phyloP scores from a whole-genome alignment of 1,140 invertebrate species.

The Ceratina calcarata region DNA sequence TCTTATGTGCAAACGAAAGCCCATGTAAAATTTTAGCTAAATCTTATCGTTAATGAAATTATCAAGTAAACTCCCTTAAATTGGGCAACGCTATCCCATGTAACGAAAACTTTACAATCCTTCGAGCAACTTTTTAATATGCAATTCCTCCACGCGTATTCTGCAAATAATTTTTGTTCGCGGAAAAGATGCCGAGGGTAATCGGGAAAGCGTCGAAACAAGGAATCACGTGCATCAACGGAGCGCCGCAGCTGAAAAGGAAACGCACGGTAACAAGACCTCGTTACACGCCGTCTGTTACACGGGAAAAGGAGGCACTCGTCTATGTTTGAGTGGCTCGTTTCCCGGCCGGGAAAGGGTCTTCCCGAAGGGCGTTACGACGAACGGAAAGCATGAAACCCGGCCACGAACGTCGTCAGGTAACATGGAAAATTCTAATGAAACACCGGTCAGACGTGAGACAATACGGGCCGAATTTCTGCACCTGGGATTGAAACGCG shows the following conservation, averaged over 20 bases:
- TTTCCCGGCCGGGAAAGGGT: slow-evolving; percentile 37
- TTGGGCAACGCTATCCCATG: too few species aligned
- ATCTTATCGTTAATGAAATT: too few species aligned
- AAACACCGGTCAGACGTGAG: slow-evolving; percentile 28
- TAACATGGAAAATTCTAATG: slow-evolving; percentile 44
- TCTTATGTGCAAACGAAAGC: too few species aligned
- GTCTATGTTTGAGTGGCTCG: slow-evolving; percentile 61
- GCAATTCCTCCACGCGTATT: too few species aligned
- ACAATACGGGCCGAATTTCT: neutral
- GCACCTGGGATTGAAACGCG: neutral
- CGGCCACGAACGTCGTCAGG: slow-evolving; percentile 38
- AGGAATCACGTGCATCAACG: neutral
- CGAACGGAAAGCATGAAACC: slow-evolving; percentile 41
- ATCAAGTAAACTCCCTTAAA: too few species aligned
- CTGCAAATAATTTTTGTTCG: too few species aligned
- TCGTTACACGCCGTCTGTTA: slow-evolving; percentile 63
- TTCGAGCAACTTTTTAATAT: too few species aligned
- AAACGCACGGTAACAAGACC: slow-evolving; percentile 56
- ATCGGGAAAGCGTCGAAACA: neutral
- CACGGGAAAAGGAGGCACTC: slow-evolving; percentile 56
- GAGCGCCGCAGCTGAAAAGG: slow-evolving; percentile 26
- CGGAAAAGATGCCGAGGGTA: too few species aligned
- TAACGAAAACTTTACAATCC: too few species aligned
- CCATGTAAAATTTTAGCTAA: too few species aligned
- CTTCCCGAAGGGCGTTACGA: slow-evolving; percentile 40